These are phyloP conservation scores for Ceratina japonica DNA, from an alignment of 1,140 invertebrate species.

Conservation along the genomic window DNA sequence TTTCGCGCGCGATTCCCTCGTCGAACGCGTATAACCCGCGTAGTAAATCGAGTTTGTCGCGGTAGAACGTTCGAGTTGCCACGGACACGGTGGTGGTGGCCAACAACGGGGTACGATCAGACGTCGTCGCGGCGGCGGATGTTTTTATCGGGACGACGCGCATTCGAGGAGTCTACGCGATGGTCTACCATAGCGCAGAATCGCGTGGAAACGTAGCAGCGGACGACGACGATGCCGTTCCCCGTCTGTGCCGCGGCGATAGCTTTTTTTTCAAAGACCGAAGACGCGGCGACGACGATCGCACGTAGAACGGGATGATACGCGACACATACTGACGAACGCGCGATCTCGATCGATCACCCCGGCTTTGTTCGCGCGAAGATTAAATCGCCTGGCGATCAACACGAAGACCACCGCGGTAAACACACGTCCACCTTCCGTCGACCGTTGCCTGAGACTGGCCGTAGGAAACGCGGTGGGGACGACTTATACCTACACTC, in stretches of 20 bases:
- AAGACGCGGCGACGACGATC: not conserved
- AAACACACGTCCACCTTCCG: constrained; percentile 10
- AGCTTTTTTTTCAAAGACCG: constrained; percentile 6
- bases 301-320: not conserved
- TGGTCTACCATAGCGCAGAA: constrained; percentile 13
- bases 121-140: not conserved
- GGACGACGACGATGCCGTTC: not conserved
- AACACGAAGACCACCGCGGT: not conserved
- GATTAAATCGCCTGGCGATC: not conserved
- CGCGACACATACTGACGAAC: not conserved
- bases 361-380: not conserved
- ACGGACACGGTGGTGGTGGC: no score
- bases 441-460: constrained; percentile 40
- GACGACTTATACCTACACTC: constrained; percentile 46
- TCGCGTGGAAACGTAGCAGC: not conserved
- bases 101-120: not conserved
- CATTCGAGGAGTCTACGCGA: not conserved
- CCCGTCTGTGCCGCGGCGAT: not conserved
- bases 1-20: constrained; percentile 2
- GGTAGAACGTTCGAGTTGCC: no score
- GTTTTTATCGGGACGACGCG: constrained; percentile 8
- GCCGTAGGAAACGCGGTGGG: not conserved
- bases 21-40: no score
- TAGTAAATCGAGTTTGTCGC: not conserved
- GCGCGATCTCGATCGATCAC: constrained; percentile 7